A percentile compares a stretch with the other conserved stretches of the same genome.
Evolutionary conservation across 2,888 invertebrate species (phyloP).

Genomic region (Nomada fabriciana): DNA sequence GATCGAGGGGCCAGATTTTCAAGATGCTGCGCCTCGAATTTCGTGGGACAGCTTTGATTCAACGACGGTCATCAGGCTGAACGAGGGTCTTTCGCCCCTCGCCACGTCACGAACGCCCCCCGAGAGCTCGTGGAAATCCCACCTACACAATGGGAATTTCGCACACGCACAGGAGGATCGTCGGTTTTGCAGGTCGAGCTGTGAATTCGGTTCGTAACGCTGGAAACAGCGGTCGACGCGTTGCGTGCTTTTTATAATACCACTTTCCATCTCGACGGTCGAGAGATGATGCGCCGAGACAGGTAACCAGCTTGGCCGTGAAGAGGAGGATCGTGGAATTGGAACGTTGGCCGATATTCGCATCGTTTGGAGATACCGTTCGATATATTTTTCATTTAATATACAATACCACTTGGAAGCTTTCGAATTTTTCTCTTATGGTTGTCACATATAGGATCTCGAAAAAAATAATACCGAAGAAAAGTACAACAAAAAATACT

Average conservation of each 20-base stretch:
- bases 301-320: neutral
- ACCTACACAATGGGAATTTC: slow-evolving; percentile 60
- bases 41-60: slow-evolving; percentile 50
- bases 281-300: neutral
- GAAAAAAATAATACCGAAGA: too few relatives aligned
- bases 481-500: too few relatives aligned
- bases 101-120: slow-evolving; percentile 43
- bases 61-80: slow-evolving; percentile 45
- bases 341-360: slow-evolving; percentile 8
- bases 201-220: slow-evolving; percentile 19
- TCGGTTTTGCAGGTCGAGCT: slow-evolving; percentile 25
- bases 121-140: slow-evolving; percentile 69
- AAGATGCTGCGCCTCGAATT: slow-evolving; percentile 23
- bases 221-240: slow-evolving; percentile 73
- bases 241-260: slow-evolving; percentile 43
- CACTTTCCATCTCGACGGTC: slow-evolving; percentile 51
- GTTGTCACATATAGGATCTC: too few relatives aligned
- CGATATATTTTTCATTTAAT: too few relatives aligned
- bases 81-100: slow-evolving; percentile 53
- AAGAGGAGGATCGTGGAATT: neutral
- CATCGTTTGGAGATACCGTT: too few relatives aligned
- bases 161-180: neutral
- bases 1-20: slow-evolving; percentile 9
- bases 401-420: too few relatives aligned
- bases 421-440: too few relatives aligned